These are phyloP conservation scores for Mobula birostris DNA, from an alignment of 2,113 vertebrate genomes.

Conservation along the genomic window DNA sequence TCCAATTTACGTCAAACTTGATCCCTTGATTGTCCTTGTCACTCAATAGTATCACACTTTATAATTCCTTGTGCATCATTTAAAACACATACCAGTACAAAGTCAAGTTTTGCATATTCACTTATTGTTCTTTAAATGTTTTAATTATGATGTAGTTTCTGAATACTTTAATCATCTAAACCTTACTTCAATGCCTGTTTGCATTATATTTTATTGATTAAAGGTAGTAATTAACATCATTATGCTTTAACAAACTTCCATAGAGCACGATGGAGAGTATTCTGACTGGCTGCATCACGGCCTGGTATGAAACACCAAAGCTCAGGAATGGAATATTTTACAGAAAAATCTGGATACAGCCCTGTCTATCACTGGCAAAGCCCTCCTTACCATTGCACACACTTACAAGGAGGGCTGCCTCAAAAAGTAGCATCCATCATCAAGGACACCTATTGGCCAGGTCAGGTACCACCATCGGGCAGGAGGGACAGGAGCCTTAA, in stretches of 20 bases:
- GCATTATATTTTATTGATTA: neutral
- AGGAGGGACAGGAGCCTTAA: too few species aligned
- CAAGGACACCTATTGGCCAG: too few species aligned
- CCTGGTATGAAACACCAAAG: too few species aligned
- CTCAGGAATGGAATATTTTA: too few species aligned
- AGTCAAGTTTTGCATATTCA: neutral
- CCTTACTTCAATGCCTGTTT: neutral
- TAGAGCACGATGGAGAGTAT: too few species aligned
- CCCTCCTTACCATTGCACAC: too few species aligned
- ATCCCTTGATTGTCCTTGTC: neutral
- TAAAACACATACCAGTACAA: neutral
- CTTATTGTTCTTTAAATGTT: neutral
- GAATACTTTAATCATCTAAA: neutral
- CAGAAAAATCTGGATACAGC: too few species aligned
- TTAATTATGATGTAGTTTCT: neutral
- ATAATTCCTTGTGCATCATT: neutral
- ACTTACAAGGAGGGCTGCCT: too few species aligned
- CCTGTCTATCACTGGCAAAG: too few species aligned
- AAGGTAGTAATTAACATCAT: neutral
- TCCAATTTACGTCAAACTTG: neutral
- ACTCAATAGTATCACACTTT: neutral
- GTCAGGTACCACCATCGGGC: too few species aligned
- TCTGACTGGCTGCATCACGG: too few species aligned
- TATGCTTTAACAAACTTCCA: neutral
- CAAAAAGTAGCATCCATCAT: too few species aligned